A percentile compares a stretch with the other conserved stretches of the same genome.
These are phyloP conservation scores for Littorina saxatilis DNA, from an alignment of 1,140 invertebrate species.

Conservation along the genomic window DNA sequence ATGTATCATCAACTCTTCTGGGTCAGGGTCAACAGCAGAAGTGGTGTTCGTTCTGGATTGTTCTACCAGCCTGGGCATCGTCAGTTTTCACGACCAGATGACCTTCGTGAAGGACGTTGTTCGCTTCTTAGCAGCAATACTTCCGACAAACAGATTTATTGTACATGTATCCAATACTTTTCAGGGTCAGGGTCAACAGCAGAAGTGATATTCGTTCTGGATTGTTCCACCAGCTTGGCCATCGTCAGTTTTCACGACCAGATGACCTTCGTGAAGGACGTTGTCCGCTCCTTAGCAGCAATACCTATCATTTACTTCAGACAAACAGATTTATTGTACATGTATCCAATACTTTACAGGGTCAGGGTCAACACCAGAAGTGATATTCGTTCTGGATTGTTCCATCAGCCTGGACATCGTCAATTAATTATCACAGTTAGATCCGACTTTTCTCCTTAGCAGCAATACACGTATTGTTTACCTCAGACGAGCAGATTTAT, in stretches of 20 bases:
- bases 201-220: constrained; percentile 63
- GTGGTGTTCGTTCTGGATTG: no score
- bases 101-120: constrained; percentile 59
- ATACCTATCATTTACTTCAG: no score
- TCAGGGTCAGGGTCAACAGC: constrained; percentile 55
- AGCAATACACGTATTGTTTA: no score
- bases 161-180: no score
- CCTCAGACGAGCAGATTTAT: no score
- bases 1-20: background rate
- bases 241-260: constrained; percentile 50
- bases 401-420: constrained; percentile 52
- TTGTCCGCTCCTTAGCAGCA: no score
- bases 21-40: no score
- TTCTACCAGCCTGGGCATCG: constrained; percentile 47
- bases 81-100: no score
- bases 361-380: constrained; percentile 54
- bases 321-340: no score
- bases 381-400: constrained; percentile 62
- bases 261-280: constrained; percentile 59
- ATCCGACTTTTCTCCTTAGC: no score
- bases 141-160: no score
- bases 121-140: no score
- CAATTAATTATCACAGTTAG: constrained; percentile 58
- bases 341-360: constrained; percentile 31
- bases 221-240: constrained; percentile 59